Percentiles rank a stretch among this genome's conserved stretches.
These are phyloP conservation scores for Chrysopa pallens DNA, from an alignment of 1,140 invertebrate species.

Conservation along the genomic window DNA sequence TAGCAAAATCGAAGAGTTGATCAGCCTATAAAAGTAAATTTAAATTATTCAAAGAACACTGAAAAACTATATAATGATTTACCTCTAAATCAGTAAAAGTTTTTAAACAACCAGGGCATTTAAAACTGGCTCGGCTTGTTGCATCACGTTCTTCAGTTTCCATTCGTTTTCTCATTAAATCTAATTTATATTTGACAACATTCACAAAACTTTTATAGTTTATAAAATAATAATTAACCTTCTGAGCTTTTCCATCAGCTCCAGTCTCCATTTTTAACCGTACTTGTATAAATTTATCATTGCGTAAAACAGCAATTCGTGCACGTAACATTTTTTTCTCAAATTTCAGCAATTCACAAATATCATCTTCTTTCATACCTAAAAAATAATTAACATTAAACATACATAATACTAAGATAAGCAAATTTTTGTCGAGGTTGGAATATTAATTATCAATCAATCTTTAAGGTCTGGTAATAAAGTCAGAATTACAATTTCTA, in stretches of 20 bases:
- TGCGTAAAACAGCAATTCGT: constrained; percentile 67
- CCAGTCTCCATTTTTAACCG: constrained; percentile 89
- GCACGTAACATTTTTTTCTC: constrained; percentile 86
- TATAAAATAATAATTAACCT: constrained; percentile 96
- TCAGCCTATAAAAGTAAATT: constrained; percentile 44
- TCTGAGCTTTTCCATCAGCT: constrained; percentile 84
- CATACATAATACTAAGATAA: background rate
- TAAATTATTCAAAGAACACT: background rate
- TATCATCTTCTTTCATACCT: constrained; percentile 94
- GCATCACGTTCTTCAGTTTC: constrained; percentile 89
- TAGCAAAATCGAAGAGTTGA: constrained; percentile 73
- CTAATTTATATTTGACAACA: constrained; percentile 92
- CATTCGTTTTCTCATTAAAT: constrained; percentile 86
- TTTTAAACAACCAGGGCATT: constrained; percentile 78
- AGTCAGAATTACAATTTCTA: background rate
- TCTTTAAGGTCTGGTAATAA: constrained; percentile 4
- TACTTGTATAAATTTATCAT: constrained; percentile 88
- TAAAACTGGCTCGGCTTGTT: constrained; percentile 87
- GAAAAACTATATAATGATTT: constrained; percentile 8
- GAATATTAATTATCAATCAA: too few species aligned
- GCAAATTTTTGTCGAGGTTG: too few species aligned
- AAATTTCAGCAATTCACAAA: constrained; percentile 84
- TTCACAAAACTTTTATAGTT: constrained; percentile 96
- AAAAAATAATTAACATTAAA: background rate
- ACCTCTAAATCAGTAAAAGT: constrained; percentile 77